A percentile compares a stretch with the other conserved stretches of the same genome.
Evolutionary conservation across 2,113 vertebrate species (phyloP).

Genomic region (Zeus faber): DNA sequence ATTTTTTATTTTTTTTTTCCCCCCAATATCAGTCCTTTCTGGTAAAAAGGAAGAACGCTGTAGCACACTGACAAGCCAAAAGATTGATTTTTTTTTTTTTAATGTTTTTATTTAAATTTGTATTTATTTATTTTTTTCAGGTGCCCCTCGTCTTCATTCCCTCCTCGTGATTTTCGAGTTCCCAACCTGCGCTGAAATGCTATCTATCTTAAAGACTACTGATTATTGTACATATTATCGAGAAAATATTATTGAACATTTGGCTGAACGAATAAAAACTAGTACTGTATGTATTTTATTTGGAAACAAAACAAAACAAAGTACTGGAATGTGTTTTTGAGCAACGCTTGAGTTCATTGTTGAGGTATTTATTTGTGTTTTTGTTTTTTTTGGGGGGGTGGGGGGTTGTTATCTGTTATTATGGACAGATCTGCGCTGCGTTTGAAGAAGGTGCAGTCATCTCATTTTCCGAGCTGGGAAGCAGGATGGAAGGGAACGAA

Average conservation of each 20-base stretch:
- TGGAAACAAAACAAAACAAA: slow-evolving; percentile 38
- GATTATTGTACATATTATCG: slow-evolving; percentile 47
- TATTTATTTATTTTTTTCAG: slow-evolving; percentile 27
- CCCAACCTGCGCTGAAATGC: slow-evolving; percentile 40
- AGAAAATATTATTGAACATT: slow-evolving; percentile 43
- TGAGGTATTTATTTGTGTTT: slow-evolving; percentile 66
- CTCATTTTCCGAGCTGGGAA: no score
- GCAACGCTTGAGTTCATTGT: slow-evolving; percentile 35
- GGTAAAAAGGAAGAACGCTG: slow-evolving; percentile 4
- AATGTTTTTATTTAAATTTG: slow-evolving; percentile 1
- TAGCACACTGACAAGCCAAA: slow-evolving; percentile 56
- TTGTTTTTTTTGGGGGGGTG: slow-evolving; percentile 33
- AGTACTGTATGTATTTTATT: slow-evolving; percentile 55
- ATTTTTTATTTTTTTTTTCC: no score
- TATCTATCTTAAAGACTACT: slow-evolving; percentile 57
- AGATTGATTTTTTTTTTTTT: slow-evolving; percentile 49
- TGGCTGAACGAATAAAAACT: slow-evolving; percentile 34
- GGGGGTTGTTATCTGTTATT: no score
- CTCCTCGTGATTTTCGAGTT: slow-evolving; percentile 37
- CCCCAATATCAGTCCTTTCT: background rate
- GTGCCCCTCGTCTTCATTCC: no score
- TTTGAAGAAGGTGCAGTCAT: no score
- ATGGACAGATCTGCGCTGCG: no score
- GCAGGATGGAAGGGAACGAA: no score
- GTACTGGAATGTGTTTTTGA: slow-evolving; percentile 42